Evolutionary conservation across 2,888 invertebrate genomes (phyloP), one percentile per base, ranked within the genome.

Genomic region (Ophraella communa): DNA sequence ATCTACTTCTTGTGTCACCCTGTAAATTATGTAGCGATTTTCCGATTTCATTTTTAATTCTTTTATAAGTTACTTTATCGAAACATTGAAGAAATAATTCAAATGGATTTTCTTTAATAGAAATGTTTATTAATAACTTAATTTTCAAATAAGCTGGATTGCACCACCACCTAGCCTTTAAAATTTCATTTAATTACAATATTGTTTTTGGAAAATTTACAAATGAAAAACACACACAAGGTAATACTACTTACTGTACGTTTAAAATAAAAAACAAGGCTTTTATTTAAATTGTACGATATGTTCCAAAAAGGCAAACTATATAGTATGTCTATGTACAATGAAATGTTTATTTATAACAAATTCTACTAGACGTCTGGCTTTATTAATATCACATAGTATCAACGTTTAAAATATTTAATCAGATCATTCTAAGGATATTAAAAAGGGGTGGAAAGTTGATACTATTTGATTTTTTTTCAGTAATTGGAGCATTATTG

Each of bases 81-180:
- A 4, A 11, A 3, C 8, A 3, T 8, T 11, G 11, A 35, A n/a
- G 14, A 11, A n/a, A 35, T 35, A 17, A 39, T 4, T 17, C 14
- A 17, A 17, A 17, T 14, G 14, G 1, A 17, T 2, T 10, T 14
- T 24, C 33, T 47, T 59, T 10, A 59, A 42, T 51, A 59, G 14
- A 59, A 59, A 59, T 53, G 56, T 69, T 68, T 73, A n/a, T 39
- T 39, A 72, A 73, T 71, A 71, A 68, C 71, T 68, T 72, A 74
- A 72, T 77, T 79, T n/a, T 76, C 75, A 73, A 78, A 73, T 73
- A 77, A 79, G 79, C 79, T 75, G 75, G 78, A 80, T 80, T 80
- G 80, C 80, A 80, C 80, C 80, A 79, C 79, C 80, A 80, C 80
- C 79, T 79, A 79, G 77, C 78, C 79, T 79, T 76, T 76, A 76